phyloP scores from a whole-genome alignment of 2,888 invertebrate species.

The Caenorhabditis sinica region DNA sequence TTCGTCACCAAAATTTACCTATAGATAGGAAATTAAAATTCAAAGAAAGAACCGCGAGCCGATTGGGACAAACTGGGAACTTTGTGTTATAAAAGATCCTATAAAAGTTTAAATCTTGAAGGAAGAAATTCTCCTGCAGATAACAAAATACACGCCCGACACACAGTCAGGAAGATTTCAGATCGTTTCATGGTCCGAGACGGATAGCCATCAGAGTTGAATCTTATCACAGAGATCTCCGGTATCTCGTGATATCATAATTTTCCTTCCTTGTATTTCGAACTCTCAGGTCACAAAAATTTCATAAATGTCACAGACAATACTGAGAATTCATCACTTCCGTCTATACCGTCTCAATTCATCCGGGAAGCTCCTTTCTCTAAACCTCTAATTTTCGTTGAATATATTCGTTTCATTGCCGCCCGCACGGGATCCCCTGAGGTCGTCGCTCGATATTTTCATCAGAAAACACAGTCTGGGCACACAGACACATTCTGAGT shows the following conservation, averaged over 20 bases:
- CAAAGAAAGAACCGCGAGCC: no score
- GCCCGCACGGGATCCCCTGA: constrained; percentile 9
- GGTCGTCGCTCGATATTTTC: not conserved
- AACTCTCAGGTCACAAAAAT: not conserved
- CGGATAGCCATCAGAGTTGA: no score
- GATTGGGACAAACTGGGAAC: no score
- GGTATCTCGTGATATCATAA: not conserved
- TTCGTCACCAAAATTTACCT: no score
- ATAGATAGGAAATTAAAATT: no score
- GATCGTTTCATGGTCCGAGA: not conserved
- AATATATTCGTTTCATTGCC: not conserved
- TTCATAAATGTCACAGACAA: constrained; percentile 17
- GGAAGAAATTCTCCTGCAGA: no score
- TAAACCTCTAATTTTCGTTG: not conserved
- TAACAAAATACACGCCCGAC: no score
- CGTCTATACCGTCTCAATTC: constrained; percentile 7
- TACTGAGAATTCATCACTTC: not conserved
- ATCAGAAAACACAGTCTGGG: constrained; percentile 18
- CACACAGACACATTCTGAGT: not conserved
- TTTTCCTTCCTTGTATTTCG: no score
- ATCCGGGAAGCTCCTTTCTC: constrained; percentile 5
- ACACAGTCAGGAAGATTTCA: no score
- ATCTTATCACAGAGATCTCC: not conserved
- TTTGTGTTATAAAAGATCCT: no score
- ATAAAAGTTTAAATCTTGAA: no score